Percentiles rank a stretch among this genome's conserved stretches.
Conservation (phyloP, 2,797 vertebrate genomes). For the Acipenser transmontanus region DNA sequence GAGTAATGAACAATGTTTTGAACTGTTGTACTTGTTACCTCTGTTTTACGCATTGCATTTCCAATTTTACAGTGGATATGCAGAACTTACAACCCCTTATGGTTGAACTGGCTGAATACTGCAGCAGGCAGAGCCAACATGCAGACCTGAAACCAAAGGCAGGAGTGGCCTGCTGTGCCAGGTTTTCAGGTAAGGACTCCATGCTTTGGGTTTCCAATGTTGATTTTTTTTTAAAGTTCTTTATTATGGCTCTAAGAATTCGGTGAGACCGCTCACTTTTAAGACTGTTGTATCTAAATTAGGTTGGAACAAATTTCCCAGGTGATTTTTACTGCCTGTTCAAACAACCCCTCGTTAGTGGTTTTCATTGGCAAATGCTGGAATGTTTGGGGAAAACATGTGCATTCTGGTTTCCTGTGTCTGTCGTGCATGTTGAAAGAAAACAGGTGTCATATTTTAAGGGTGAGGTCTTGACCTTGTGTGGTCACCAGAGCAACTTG, state of each 20-base stretch:
- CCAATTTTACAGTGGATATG: conserved; percentile 44
- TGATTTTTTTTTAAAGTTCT: background rate
- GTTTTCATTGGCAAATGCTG: no score
- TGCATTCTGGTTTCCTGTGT: no score
- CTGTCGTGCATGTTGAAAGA: no score
- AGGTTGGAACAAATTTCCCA: no score
- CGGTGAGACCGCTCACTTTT: no score
- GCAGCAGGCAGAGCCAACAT: conserved; percentile 36
- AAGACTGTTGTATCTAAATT: no score
- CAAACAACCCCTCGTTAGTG: no score
- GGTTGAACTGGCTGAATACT: conserved; percentile 57
- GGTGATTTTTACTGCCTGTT: no score
- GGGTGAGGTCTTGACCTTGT: no score
- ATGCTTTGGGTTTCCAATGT: background rate
- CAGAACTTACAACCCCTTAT: conserved; percentile 52
- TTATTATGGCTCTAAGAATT: background rate
- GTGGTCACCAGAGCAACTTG: no score
- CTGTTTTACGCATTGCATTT: background rate
- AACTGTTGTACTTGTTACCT: background rate
- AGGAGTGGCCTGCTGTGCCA: conserved; percentile 83
- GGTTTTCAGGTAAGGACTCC: conserved; percentile 67
- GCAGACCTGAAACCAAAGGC: conserved; percentile 41
- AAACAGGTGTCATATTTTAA: no score
- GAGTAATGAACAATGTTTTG: background rate
- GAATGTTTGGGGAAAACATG: no score